Evolutionary conservation across 2,113 vertebrate species (phyloP).

Genomic region (Rynchops niger): DNA sequence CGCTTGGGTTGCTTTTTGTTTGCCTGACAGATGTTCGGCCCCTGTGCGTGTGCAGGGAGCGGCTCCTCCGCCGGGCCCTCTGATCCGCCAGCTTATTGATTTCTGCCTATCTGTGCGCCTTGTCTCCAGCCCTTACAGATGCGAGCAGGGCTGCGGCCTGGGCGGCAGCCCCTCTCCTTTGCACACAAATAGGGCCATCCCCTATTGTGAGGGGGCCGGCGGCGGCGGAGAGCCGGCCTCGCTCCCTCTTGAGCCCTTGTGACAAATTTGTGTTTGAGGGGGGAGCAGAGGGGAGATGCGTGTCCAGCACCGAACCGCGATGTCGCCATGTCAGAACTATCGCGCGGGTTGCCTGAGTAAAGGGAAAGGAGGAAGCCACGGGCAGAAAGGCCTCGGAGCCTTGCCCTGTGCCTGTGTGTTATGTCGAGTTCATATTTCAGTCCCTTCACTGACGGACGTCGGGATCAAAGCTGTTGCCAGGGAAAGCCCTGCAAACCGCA

Average conservation of each 20-base stretch:
- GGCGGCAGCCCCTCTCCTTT: constrained; percentile 27
- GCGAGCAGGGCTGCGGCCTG: neutral
- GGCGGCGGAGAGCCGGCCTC: neutral
- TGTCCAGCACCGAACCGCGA: neutral
- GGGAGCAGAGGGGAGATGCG: neutral
- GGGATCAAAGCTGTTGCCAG: neutral
- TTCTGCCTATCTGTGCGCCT: constrained; percentile 46
- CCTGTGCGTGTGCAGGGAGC: constrained; percentile 47
- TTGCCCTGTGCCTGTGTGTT: neutral
- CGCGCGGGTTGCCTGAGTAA: neutral
- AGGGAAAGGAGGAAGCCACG: neutral
- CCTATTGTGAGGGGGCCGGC: constrained; percentile 30
- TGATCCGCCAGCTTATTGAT: constrained; percentile 67
- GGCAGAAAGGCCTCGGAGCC: neutral
- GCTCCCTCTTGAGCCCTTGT: neutral
- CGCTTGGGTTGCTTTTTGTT: constrained; percentile 70
- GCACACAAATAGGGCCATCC: constrained; percentile 33
- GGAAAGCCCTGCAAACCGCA: neutral
- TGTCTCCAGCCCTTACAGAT: constrained; percentile 50
- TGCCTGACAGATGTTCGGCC: constrained; percentile 78
- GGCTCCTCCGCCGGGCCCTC: constrained; percentile 55
- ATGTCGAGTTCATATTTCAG: neutral
- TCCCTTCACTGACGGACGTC: fast-evolving
- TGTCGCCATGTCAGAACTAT: neutral
- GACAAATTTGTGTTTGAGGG: neutral